phyloP scores from a whole-genome alignment of 2,797 vertebrate species.

The Babyrousa celebensis region DNA sequence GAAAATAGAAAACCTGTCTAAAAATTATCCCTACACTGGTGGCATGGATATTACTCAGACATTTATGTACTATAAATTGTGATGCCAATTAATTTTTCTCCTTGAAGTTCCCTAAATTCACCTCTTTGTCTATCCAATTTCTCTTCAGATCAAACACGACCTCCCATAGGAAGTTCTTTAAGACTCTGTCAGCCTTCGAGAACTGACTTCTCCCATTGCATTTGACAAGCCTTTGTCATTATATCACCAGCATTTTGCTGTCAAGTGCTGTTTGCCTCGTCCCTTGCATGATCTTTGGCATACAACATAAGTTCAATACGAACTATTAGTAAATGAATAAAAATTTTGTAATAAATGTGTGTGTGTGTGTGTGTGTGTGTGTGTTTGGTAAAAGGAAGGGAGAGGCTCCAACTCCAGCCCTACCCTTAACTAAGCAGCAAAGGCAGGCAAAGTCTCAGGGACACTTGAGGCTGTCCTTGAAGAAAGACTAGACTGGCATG shows the following conservation, averaged over 20 bases:
- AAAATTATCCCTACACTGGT: background rate
- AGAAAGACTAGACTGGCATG: background rate
- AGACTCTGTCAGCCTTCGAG: background rate
- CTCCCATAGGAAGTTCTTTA: slow-evolving; percentile 11
- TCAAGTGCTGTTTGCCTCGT: background rate
- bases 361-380: background rate
- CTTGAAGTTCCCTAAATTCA: background rate
- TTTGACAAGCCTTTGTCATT: background rate
- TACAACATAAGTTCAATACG: background rate
- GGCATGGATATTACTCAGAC: background rate
- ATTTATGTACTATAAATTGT: background rate
- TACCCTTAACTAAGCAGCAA: background rate
- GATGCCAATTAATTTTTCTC: background rate
- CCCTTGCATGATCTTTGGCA: background rate
- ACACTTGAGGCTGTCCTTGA: background rate
- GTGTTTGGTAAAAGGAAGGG: background rate
- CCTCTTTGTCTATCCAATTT: background rate
- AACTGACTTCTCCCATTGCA: background rate
- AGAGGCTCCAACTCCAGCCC: background rate
- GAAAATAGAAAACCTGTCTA: slow-evolving; percentile 31
- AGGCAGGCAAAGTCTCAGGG: background rate
- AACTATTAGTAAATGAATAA: background rate
- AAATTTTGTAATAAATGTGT: background rate
- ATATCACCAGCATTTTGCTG: background rate
- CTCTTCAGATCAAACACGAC: background rate